Base-by-base conservation (phyloP, 2,888 invertebrate genomes). In the Frankliniella fusca region DNA sequence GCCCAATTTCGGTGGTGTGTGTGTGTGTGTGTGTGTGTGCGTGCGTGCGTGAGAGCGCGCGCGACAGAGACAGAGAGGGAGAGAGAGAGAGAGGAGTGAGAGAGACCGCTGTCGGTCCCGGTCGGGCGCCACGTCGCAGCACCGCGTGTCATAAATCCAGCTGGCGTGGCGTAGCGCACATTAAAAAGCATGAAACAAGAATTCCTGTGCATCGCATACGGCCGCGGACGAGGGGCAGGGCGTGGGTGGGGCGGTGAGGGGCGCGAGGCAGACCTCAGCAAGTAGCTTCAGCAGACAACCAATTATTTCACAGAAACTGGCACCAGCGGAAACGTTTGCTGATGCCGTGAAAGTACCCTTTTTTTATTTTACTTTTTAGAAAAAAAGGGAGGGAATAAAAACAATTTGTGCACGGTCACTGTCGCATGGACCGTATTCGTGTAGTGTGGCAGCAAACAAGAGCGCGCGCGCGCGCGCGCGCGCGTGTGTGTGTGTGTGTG, bases 161-260 rank as follows among this genome's bases (percentile, higher is more conserved):
- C 70, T 23, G 2, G 70, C 70, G 70, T 12, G 61, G 70, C 70
- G 70, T 27, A 76, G 27, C 70, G 70, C 9, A 27, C 9, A 76
- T 76, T 76, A 76, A 76, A 76, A 76, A 76, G 70, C 70, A 27
- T 76, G 70, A 76, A 76, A 76, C 70, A 76, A 76, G 20, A 20
- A 27, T 76, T 23, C 27, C 23, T 27, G 27, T 27, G 70, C 70
- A 76, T 76, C 70, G 70, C 27, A 1, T 23, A 27, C 70, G 61
- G 20, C 54, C 15, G 12, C 54, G 15, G 50, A 11, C 50, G 10
- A 50, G 50, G 15, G 54, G 3, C 2, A 12, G 61, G 11, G 15
- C 12, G 54, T 5, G 61, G n/a, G 38, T 2, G 38, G 38, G 38
- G 38, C 3, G 38, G 38, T 3, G 38, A 5, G 38, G 3, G 5